These are phyloP conservation scores for Hylaea fasciaria DNA, from an alignment of 2,888 invertebrate species.

Conservation along the genomic window DNA sequence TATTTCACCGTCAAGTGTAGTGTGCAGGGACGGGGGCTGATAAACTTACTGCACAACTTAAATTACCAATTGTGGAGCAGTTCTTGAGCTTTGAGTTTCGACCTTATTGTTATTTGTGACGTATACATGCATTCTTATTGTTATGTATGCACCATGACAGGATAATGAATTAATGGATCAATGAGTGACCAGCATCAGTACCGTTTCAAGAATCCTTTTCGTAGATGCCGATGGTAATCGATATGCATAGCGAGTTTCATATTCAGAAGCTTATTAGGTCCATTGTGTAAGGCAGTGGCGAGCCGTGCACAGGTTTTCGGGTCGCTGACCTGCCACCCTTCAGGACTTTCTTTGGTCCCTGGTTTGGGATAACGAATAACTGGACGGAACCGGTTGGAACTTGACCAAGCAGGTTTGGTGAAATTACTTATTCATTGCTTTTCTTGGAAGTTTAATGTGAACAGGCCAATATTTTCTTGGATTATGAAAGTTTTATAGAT, in stretches of 20 bases:
- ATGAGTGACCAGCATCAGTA: too few species aligned
- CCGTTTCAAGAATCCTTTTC: too few species aligned
- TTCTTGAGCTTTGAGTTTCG: too few species aligned
- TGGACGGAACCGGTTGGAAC: constrained; percentile 29
- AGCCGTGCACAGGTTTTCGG: constrained; percentile 53
- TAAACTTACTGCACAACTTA: too few species aligned
- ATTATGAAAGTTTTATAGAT: not conserved
- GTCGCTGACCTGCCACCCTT: constrained; percentile 52
- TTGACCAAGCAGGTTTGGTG: constrained; percentile 8
- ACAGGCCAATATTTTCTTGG: constrained; percentile 2
- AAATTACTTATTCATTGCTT: constrained; percentile 25
- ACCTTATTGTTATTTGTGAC: too few species aligned
- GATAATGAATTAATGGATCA: too few species aligned
- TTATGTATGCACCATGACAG: too few species aligned
- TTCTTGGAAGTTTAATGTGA: constrained; percentile 20
- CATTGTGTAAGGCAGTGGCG: constrained; percentile 45
- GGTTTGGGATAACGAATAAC: constrained; percentile 41
- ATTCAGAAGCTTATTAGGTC: constrained; percentile 35
- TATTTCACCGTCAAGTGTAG: too few species aligned
- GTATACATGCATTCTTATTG: too few species aligned
- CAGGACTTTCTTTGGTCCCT: constrained; percentile 57
- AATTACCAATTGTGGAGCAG: too few species aligned
- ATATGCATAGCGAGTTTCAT: not conserved
- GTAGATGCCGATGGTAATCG: not conserved
- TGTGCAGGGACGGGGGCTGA: too few species aligned